Conservation (phyloP, 2,888 invertebrate species). For the Lutraria lutraria region DNA sequence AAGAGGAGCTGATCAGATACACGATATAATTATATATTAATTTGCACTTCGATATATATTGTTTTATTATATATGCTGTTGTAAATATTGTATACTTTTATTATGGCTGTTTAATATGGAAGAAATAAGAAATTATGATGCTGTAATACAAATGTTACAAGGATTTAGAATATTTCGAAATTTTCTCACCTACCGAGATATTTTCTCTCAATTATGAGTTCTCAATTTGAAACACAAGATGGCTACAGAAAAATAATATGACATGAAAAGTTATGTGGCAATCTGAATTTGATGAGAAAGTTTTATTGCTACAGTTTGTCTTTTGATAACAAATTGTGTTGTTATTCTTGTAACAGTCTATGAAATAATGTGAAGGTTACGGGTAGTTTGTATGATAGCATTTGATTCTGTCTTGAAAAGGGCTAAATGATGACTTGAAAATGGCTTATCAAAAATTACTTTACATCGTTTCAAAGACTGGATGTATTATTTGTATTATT, state of each 20-base stretch:
- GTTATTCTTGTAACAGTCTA: conserved; percentile 13
- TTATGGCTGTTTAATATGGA: background rate
- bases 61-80: background rate
- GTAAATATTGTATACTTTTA: background rate
- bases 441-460: background rate
- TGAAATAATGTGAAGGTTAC: background rate
- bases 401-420: background rate
- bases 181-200: background rate
- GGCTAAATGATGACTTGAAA: background rate
- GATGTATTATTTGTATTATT: background rate
- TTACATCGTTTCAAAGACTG: background rate
- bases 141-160: background rate
- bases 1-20: background rate
- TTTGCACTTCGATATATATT: background rate
- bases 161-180: background rate
- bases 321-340: background rate
- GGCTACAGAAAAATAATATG: background rate
- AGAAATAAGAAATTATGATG: background rate
- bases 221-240: background rate
- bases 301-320: background rate
- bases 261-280: background rate
- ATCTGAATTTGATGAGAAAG: background rate
- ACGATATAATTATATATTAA: background rate
- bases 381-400: too few relatives aligned
- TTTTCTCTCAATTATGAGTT: background rate